These are phyloP conservation scores for Nyctibius grandis DNA, from an alignment of 2,797 vertebrate species.

Conservation along the genomic window DNA sequence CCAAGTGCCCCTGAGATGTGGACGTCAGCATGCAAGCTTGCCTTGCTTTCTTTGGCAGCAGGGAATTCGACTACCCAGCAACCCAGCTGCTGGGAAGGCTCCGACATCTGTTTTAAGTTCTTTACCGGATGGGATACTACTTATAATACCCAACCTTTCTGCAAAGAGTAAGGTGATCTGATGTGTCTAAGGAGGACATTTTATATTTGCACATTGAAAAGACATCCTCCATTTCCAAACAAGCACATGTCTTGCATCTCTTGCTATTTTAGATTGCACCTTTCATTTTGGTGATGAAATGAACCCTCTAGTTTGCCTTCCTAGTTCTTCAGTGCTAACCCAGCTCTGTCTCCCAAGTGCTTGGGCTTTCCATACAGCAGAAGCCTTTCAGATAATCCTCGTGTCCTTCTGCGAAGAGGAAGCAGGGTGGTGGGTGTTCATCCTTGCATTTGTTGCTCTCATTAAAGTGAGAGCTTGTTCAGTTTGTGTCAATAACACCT, in stretches of 20 bases:
- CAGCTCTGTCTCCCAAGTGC: not conserved
- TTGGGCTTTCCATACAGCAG: not conserved
- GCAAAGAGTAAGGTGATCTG: not conserved
- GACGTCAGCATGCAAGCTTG: not conserved
- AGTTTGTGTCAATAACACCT: not conserved
- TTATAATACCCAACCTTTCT: not conserved
- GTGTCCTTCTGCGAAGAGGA: not conserved
- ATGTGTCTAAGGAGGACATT: not conserved
- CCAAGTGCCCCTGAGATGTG: not conserved
- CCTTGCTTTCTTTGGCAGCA: constrained; percentile 37
- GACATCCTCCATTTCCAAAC: not conserved
- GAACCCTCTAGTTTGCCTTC: not conserved
- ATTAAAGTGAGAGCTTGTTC: not conserved
- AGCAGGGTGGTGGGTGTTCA: not conserved
- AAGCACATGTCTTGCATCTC: not conserved
- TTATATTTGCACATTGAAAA: not conserved
- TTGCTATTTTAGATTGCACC: not conserved
- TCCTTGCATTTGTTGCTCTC: not conserved
- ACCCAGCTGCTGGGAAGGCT: constrained; percentile 1
- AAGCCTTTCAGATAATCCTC: not conserved
- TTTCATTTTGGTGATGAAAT: not conserved
- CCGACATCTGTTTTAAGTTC: not conserved
- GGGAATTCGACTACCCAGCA: not conserved
- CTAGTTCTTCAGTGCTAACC: not conserved
- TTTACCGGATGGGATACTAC: not conserved